Conservation (phyloP, 2,113 vertebrate genomes). For the Phalacrocorax aristotelis region DNA sequence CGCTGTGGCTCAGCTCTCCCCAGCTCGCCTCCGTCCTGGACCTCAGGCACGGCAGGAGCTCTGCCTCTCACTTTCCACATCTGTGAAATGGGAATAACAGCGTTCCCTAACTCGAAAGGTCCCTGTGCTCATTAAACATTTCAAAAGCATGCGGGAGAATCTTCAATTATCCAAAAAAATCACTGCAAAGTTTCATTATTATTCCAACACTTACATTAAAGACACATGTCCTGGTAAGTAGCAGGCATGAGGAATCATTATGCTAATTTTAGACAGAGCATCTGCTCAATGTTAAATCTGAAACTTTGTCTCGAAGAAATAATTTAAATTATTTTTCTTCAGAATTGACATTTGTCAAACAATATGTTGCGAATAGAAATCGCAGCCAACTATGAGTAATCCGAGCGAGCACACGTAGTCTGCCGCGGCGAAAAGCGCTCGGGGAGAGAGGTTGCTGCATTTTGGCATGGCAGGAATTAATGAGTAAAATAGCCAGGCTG, state of each 20-base stretch:
- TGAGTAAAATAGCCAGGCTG: background rate
- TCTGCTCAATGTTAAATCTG: slow-evolving; percentile 71
- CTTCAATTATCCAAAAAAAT: background rate
- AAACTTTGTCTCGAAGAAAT: slow-evolving; percentile 65
- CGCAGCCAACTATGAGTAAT: slow-evolving; percentile 19
- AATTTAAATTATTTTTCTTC: slow-evolving; percentile 28
- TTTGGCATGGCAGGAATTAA: background rate
- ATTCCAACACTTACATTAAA: slow-evolving; percentile 33
- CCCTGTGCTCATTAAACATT: background rate
- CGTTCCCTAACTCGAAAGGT: background rate
- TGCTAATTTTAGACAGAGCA: slow-evolving; percentile 78
- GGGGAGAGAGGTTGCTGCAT: background rate
- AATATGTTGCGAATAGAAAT: background rate
- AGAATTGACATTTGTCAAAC: slow-evolving; percentile 57
- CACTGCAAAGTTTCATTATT: background rate
- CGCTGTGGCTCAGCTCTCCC: background rate
- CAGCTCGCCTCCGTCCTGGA: background rate
- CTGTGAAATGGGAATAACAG: background rate
- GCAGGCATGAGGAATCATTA: slow-evolving; percentile 61
- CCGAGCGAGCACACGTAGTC: background rate
- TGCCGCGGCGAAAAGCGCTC: fast-evolving
- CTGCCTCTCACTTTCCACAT: background rate
- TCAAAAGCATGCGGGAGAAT: background rate
- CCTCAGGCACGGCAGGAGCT: background rate
- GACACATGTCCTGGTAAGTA: slow-evolving; percentile 65